Percentiles rank a stretch among this genome's conserved stretches.
These are phyloP conservation scores for Tiliacea aurago DNA, from an alignment of 2,888 invertebrate species.

Conservation along the genomic window DNA sequence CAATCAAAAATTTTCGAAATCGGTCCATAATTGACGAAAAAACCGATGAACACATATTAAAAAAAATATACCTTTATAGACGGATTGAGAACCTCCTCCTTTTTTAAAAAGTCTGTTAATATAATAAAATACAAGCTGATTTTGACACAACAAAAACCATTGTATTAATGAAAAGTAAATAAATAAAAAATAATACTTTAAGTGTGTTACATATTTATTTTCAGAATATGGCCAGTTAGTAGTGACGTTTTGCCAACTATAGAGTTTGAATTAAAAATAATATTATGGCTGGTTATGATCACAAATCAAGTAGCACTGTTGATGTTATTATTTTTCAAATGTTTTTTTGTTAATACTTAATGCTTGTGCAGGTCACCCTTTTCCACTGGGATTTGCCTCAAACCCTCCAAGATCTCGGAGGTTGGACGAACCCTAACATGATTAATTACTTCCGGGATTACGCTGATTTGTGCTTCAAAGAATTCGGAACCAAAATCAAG, in stretches of 20 bases:
- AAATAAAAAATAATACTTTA: not conserved
- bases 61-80: too few relatives aligned
- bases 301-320: not conserved
- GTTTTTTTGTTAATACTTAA: not conserved
- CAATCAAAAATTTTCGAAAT: too few relatives aligned
- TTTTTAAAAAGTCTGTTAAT: too few relatives aligned
- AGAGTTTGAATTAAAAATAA: not conserved
- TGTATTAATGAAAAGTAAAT: too few relatives aligned
- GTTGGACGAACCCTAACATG: slow-evolving; percentile 89
- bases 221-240: not conserved
- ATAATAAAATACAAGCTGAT: not conserved
- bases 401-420: slow-evolving; percentile 89
- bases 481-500: slow-evolving; percentile 91
- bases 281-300: not conserved
- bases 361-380: slow-evolving; percentile 88
- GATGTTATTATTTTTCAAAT: not conserved
- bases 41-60: too few relatives aligned
- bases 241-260: not conserved
- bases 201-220: not conserved
- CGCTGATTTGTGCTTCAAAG: slow-evolving; percentile 88
- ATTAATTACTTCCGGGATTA: slow-evolving; percentile 90
- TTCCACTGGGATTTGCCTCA: slow-evolving; percentile 93
- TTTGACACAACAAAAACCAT: not conserved
- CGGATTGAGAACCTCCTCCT: too few relatives aligned
- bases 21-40: too few relatives aligned